Evolutionary conservation across 2,888 invertebrate species (phyloP), one percentile per base, ranked within the genome.

Genomic region (Trypoxylon attenuatum): DNA sequence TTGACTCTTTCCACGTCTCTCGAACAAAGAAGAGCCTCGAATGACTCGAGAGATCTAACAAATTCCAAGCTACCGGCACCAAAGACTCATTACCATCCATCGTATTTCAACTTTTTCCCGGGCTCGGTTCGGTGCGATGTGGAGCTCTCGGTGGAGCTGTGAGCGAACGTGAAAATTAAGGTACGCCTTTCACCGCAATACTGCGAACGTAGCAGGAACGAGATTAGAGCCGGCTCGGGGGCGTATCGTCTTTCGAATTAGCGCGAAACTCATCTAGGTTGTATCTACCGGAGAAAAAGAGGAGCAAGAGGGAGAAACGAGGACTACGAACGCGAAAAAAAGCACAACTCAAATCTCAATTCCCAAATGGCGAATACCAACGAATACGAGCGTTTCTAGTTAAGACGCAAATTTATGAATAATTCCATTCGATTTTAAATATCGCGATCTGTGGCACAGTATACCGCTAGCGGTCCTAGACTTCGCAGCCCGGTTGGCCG

Each of bases 81-180:
- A 38, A 27, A 38, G 38, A 22, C 59, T 59, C 60, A 47, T 64
- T 64, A 60, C 53, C 60, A 39, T 64, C 53, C 60, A 33, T 60
- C 63, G 60, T 60, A 45, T 50, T 61, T 49, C 52, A 16, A 19
- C n/a, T n/a, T n/a, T n/a, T n/a, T n/a, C n/a, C n/a, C n/a, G n/a
- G n/a, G n/a, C n/a, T n/a, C n/a, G n/a, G n/a, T n/a, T n/a, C n/a
- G n/a, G n/a, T n/a, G n/a, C n/a, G n/a, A n/a, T n/a, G n/a, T n/a
- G n/a, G n/a, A n/a, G n/a, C n/a, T n/a, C n/a, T n/a, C n/a, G n/a
- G n/a, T n/a, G n/a, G n/a, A n/a, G n/a, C n/a, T n/a, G n/a, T 18
- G 59, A 58, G 50, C 52, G 54, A 66, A 55, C 65, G 54, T 13
- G 52, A 69, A 63, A 59, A 70, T 68, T 66, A 70, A 67, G 60